Evolutionary conservation across 2,797 vertebrate genomes (phyloP), one percentile per base, ranked within the genome.

Genomic region (Sciurus vulgaris): DNA sequence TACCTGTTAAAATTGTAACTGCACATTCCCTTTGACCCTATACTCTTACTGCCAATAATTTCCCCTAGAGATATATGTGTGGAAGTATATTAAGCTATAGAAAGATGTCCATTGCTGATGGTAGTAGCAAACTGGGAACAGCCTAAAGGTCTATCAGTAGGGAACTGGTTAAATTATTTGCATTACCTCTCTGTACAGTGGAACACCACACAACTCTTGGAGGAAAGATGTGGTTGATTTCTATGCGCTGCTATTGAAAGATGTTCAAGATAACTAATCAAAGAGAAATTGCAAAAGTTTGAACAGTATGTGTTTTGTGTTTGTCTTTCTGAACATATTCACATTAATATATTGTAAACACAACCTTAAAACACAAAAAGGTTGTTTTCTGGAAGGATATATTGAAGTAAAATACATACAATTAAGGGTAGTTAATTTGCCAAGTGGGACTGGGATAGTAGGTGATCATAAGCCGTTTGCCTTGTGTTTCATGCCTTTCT

Each of bases 111-210:
- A 41, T 79, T 92, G 20, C n/a, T 78, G 44, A 61, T 93, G 79
- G 24, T 78, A 54, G 78, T 74, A 89, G 79, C 41, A 79, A 86
- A 73, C 41, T 41, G 41, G 54, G 38, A 89, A 77, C 30, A 63
- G 33, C 7, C 33, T 96, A 41, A 81, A 33, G 81, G 65, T 33
- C 33, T 51, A 41, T 38, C 5, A 65, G 28, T 54, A 44, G 33
- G 51, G 41, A 95, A 49, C 72, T 76, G 24, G 65, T 70, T 92
- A n/a, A 74, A 81, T 63, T 65, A 92, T 85, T 33, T 78, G 30
- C 28, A 12, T 72, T 67, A 44, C 51, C n/a, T 93, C n/a, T 93
- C 56, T 70, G 10, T 77, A 17, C 18, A 38, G 0, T 9, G 73
- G 61, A 85, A 51, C 24, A 41, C 56, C 22, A 33, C 44, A n/a